Evolutionary conservation across 2,797 vertebrate species (phyloP), one percentile per base, ranked within the genome.

Genomic region (Lacerta agilis): DNA sequence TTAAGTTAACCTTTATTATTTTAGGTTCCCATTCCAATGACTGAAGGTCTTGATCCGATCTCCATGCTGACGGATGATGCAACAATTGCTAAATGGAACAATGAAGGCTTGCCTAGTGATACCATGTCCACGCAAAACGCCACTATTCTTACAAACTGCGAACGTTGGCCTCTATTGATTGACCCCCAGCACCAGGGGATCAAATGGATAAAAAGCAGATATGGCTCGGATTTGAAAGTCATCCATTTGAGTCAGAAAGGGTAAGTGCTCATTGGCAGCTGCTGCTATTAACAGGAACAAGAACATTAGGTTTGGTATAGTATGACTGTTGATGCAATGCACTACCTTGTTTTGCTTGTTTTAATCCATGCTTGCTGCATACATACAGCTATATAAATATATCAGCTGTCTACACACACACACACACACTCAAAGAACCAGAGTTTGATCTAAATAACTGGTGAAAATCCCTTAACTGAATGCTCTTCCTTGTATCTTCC

Each of bases 171-270:
- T 88, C 96, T 97, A 43, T 96, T 97, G 88, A 97, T 97, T 88
- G 98, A 97, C 94, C 96, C 97, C 72, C 97, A 97, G 94, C 95
- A 96, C 8, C 97, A 97, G 92, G 96, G 97, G 88, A 97, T 97
- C 92, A 98, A 97, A 92, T 97, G 97, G 97, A 95, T 98, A 94
- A 98, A 98, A 96, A 97, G 96, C 93, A 97, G 96, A 94, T 95
- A 94, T 86, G 94, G 96, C 77, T 96, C 89, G 93, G 77, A 91
- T 94, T 95, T 98, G 77, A 96, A 97, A 95, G 96, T 97, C 88
- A 93, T 96, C 94, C 97, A 88, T 94, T 95, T 98, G 11, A 97
- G 95, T 18, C 95, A 97, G 95, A 98, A 95, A 94, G 97, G 95
- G 97, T 97, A 93, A 97, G 96, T 71, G 36, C 3, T 55, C 79